Conservation (phyloP, 2,888 invertebrate genomes). For the Meta bourneti region DNA sequence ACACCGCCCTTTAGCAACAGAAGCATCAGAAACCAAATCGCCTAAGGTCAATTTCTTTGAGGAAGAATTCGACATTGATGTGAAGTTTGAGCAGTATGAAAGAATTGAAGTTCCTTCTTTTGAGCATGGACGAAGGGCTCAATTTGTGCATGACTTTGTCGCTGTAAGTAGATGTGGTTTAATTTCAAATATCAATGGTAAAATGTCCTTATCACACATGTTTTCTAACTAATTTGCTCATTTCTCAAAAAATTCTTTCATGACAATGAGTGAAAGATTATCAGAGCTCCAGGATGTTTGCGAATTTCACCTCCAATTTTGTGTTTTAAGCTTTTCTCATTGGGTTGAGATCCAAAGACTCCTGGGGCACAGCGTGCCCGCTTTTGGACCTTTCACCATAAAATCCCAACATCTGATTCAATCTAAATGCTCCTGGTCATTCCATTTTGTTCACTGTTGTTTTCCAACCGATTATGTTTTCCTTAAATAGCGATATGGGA, state of each 20-base stretch:
- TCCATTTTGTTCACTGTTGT: no score
- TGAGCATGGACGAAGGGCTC: slow-evolving; percentile 89
- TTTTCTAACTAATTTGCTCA: not conserved
- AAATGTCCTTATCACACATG: not conserved
- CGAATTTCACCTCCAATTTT: no score
- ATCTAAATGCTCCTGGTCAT: no score
- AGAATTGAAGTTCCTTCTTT: slow-evolving; percentile 93
- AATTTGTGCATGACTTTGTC: slow-evolving; percentile 95
- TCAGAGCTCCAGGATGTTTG: no score
- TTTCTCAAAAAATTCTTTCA: not conserved
- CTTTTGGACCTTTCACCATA: no score
- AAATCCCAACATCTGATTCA: no score
- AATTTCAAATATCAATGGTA: not conserved
- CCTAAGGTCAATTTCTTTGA: slow-evolving; percentile 83
- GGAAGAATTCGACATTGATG: slow-evolving; percentile 90
- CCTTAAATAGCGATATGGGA: no score
- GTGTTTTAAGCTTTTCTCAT: no score
- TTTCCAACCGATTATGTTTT: no score
- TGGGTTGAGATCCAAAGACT: no score
- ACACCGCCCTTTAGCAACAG: slow-evolving; percentile 27
- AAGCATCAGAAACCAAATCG: slow-evolving; percentile 52
- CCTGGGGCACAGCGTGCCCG: no score
- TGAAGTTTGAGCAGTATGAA: slow-evolving; percentile 87
- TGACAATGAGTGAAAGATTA: not conserved
- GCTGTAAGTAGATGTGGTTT: slow-evolving; percentile 82